Evolutionary conservation across 2,888 invertebrate species (phyloP).

Genomic region (Pelosia muscerda): DNA sequence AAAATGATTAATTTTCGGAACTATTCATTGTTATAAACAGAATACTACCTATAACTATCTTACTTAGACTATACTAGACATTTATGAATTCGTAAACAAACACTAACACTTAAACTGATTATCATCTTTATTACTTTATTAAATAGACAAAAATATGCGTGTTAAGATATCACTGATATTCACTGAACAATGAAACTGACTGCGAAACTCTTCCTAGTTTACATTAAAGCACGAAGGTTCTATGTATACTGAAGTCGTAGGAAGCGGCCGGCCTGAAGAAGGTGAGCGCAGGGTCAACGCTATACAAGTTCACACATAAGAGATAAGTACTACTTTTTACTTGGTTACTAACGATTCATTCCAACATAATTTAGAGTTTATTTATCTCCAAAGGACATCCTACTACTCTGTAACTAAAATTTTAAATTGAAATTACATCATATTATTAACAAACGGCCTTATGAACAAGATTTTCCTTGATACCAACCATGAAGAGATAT

Average conservation of each 20-base stretch:
- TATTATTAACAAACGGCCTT: constrained; percentile 8
- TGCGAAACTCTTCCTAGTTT: background rate
- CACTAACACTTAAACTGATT: background rate
- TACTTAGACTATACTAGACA: background rate
- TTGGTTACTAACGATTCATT: constrained; percentile 4
- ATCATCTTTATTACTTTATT: background rate
- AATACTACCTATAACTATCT: background rate
- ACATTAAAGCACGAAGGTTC: background rate
- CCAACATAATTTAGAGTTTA: background rate
- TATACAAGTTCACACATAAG: constrained; percentile 28
- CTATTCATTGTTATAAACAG: background rate
- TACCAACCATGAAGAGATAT: constrained; percentile 81
- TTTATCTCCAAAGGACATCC: background rate
- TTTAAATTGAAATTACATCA: background rate
- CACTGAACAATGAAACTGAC: background rate
- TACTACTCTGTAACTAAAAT: background rate
- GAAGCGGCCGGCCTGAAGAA: constrained; percentile 44
- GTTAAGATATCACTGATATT: background rate
- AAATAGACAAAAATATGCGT: background rate
- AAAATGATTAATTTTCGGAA: background rate
- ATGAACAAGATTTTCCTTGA: constrained; percentile 35
- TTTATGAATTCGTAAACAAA: background rate
- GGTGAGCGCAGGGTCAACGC: constrained; percentile 44
- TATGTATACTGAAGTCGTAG: constrained; percentile 28
- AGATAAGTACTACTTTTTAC: constrained; percentile 14